Conservation (phyloP, 2,888 invertebrate genomes). For the Hydrotaea diabolus region DNA sequence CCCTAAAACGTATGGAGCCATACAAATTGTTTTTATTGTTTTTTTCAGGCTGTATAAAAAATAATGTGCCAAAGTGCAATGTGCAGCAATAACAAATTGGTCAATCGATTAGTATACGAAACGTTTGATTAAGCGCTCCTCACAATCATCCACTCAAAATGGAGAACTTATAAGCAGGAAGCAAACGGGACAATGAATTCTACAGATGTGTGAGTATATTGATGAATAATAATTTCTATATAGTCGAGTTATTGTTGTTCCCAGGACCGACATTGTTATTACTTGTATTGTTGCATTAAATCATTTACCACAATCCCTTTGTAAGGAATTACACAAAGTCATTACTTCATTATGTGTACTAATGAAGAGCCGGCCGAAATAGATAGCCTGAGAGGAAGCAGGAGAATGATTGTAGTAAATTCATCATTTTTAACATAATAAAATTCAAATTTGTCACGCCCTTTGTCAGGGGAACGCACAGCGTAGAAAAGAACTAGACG, state of each 20-base stretch:
- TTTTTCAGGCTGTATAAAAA: neutral
- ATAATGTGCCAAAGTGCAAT: conserved; percentile 54
- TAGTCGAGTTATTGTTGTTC: neutral
- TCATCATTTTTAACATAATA: conserved; percentile 54
- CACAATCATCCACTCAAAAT: neutral
- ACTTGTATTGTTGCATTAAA: no score
- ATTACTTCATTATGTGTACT: conserved; percentile 37
- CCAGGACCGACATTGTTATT: no score
- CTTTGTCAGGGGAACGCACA: conserved; percentile 43
- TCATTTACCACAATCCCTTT: neutral
- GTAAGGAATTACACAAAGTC: conserved; percentile 13
- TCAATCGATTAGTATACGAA: conserved; percentile 54
- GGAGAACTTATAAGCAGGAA: neutral
- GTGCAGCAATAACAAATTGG: conserved; percentile 61
- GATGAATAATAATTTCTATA: neutral
- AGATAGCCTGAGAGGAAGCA: neutral
- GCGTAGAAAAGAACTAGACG: neutral
- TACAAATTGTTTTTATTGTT: neutral
- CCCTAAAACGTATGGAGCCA: neutral
- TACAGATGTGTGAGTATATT: neutral
- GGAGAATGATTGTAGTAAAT: conserved; percentile 42
- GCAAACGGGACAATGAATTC: neutral
- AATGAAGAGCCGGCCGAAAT: neutral
- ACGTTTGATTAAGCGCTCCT: neutral
- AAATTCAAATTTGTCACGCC: conserved; percentile 66